Evolutionary conservation across 2,888 invertebrate genomes (phyloP), one percentile per base, ranked within the genome.

Genomic region (Cheilosia vernalis): DNA sequence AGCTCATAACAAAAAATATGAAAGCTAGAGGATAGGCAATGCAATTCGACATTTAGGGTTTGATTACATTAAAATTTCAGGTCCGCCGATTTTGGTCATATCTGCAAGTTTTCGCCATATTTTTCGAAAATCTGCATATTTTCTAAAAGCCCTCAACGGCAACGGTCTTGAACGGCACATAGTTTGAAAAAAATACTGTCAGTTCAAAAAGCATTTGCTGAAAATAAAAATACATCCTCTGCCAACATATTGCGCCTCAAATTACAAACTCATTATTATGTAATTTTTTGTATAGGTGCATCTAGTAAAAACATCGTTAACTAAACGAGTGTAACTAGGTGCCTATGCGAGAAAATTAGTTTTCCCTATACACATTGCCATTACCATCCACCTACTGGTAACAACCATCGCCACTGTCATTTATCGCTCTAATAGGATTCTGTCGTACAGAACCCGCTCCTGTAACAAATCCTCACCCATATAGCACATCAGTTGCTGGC

Each of bases 351-450:
- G 58, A 58, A 58, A 58, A 58, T 58, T 40, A 58, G 58, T 58
- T 58, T 40, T 19, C 13, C 24, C 44, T 7, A n/a, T 21, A 27
- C 7, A n/a, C n/a, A n/a, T n/a, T n/a, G n/a, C 30, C n/a, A 4
- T 2, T 10, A 37, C 40, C 53, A 67, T 24, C 66, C 37, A 17
- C n/a, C 56, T 30, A 37, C n/a, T 30, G 42, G 30, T 37, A 24
- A 27, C 51, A 51, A n/a, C 17, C 53, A 55, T 44, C 40, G 56
- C 56, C 72, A 60, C 58, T 82, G 82, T 72, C 82, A 72, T 82
- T 77, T 82, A 82, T 82, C 64, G 60, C 60, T 61, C 51, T 77
- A 77, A 82, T 82, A 72, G 77, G 77, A 82, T 72, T 61, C 70
- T 53, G 70, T 70, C 64, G 66, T 47, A 72, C 33, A 66, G 70